These are phyloP conservation scores for Helostoma temminkii DNA, from an alignment of 2,797 vertebrate genomes.

Conservation along the genomic window DNA sequence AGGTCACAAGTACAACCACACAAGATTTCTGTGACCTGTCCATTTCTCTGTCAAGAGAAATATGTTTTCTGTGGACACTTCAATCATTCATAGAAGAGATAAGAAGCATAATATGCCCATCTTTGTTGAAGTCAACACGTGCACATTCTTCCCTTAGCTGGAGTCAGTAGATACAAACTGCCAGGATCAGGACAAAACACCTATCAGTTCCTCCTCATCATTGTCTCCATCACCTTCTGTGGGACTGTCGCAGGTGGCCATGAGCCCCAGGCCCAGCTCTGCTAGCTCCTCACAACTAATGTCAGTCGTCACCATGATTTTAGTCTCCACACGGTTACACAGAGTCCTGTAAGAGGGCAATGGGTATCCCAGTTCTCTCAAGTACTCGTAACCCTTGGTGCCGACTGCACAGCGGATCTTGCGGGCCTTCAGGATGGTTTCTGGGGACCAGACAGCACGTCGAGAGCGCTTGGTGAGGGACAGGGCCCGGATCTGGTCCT, in stretches of 20 bases:
- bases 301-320: constrained; percentile 84
- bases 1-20: constrained; percentile 7
- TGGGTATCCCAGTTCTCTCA: constrained; percentile 86
- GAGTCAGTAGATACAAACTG: neutral
- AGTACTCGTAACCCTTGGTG: constrained; percentile 86
- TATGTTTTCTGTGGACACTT: constrained; percentile 1
- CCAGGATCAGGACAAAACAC: constrained; percentile 80
- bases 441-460: constrained; percentile 86
- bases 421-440: constrained; percentile 84
- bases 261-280: constrained; percentile 84
- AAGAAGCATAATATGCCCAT: neutral
- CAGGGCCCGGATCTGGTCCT: constrained; percentile 87
- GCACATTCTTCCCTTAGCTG: neutral
- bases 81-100: neutral
- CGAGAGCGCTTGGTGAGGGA: constrained; percentile 86
- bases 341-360: constrained; percentile 87
- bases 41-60: constrained; percentile 5
- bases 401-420: constrained; percentile 85
- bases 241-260: constrained; percentile 81
- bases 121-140: neutral
- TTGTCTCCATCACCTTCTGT: constrained; percentile 69
- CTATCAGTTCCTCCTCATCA: constrained; percentile 81
- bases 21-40: constrained; percentile 7
- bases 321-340: constrained; percentile 87
- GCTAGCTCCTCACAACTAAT: constrained; percentile 86